These are phyloP conservation scores for Megaceryle torquata DNA, from an alignment of 2,113 vertebrate species.

Conservation along the genomic window DNA sequence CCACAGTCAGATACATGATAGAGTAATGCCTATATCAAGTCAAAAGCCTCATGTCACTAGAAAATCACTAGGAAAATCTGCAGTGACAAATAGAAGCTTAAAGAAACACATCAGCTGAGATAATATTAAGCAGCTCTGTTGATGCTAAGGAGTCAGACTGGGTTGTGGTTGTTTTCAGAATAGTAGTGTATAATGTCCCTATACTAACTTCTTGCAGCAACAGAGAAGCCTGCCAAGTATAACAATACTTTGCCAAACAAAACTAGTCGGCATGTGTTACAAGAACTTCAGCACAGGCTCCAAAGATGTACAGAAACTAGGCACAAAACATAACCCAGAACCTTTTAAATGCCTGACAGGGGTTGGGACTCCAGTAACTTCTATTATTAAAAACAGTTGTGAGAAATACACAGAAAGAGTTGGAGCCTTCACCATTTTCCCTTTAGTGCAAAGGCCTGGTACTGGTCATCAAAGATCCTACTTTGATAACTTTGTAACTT, in stretches of 20 bases:
- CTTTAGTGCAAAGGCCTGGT: not conserved
- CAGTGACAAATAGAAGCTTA: not conserved
- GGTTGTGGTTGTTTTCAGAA: not conserved
- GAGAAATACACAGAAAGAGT: not conserved
- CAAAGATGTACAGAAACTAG: not conserved
- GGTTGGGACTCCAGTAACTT: not conserved
- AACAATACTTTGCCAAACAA: conserved; percentile 53
- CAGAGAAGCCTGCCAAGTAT: not conserved
- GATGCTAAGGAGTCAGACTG: not conserved
- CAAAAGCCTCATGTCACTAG: not conserved
- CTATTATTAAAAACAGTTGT: not conserved
- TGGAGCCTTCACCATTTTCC: not conserved
- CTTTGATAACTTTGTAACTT: not conserved
- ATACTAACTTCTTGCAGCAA: not conserved
- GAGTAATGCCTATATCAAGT: not conserved
- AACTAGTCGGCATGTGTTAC: not conserved
- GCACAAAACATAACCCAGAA: not conserved
- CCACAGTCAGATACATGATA: not conserved
- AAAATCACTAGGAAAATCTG: not conserved
- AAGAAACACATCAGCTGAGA: not conserved
- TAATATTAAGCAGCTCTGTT: not conserved
- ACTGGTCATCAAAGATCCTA: not conserved
- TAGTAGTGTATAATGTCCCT: not conserved
- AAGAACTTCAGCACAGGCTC: not conserved
- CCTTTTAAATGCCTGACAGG: not conserved